Conservation (phyloP, 2,797 vertebrate species). For the Macrochelys suwanniensis region DNA sequence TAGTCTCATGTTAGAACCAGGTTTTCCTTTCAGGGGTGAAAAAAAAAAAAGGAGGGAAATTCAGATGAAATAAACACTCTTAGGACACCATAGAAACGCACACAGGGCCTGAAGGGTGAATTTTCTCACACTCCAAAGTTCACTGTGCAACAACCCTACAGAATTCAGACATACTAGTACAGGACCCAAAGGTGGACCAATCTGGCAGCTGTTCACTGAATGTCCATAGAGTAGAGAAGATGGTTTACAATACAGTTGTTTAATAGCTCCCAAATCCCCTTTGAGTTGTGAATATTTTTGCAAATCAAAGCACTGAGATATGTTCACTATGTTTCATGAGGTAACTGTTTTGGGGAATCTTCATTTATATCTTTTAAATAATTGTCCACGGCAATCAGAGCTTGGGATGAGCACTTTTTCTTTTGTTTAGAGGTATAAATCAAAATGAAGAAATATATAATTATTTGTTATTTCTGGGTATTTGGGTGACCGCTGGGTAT, state of each 20-base stretch:
- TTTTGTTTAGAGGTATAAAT: background rate
- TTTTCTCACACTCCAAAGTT: background rate
- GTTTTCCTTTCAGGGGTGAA: background rate
- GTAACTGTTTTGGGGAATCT: background rate
- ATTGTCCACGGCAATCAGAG: background rate
- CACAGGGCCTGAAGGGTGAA: background rate
- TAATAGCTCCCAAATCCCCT: background rate
- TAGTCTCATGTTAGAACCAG: background rate
- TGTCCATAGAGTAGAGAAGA: background rate
- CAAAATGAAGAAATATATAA: background rate
- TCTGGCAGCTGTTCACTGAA: background rate
- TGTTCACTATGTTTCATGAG: background rate
- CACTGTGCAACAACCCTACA: background rate
- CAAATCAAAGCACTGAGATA: background rate
- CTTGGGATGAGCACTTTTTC: background rate
- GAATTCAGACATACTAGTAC: background rate
- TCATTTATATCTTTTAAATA: background rate
- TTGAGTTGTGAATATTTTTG: background rate
- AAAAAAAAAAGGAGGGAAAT: background rate
- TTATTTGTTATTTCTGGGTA: background rate
- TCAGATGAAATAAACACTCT: background rate
- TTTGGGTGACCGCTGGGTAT: background rate
- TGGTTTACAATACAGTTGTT: background rate
- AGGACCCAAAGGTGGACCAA: background rate
- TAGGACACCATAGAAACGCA: background rate